Evolutionary conservation across 2,888 invertebrate genomes (phyloP), one percentile per base, ranked within the genome.

Genomic region (Aporophyla lueneburgensis): DNA sequence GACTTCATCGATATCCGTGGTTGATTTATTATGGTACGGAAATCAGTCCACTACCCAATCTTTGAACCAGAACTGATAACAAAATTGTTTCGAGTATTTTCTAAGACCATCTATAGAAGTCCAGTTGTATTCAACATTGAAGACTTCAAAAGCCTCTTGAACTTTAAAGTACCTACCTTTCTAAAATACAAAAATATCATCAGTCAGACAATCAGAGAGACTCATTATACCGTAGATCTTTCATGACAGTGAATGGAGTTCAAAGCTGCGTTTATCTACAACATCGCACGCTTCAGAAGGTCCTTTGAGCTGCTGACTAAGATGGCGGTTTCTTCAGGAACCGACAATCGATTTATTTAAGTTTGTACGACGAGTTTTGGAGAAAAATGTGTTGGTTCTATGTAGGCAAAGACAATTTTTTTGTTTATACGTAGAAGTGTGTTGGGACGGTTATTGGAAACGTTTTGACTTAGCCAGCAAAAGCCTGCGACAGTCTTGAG

Each of bases 221-320:
- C 69, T 86, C 79, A 74, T 84, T 72, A 83, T 62, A 58, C 43
- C 61, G 46, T 73, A 78, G 61, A 78, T 77, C 63, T 83, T 63
- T 78, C 62, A 69, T 74, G 83, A 74, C 66, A 83, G 61, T 59
- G 71, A 75, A 75, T 24, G 59, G 46, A 74, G 74, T 73, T 83
- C 84, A 86, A 86, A 84, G 86, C 86, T 46, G 51, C 79, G 71
- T 86, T 85, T 86, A 85, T 85, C 84, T 84, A 40, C 70, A 71
- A 53, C 71, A 76, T 66, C 46, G 61, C 63, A 86, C 86, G 87
- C 65, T 85, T 49, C 77, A 80, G 24, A 19, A n/a, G 10, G 5
- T 77, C 67, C 75, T 85, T 85, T 85, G 84, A 80, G 63, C 53
- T 58, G 33, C 40, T 58, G 51, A 59, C 71, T 61, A 80, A 80